phyloP scores from a whole-genome alignment of 2,888 invertebrate genomes.

The Drosophila robusta region DNA sequence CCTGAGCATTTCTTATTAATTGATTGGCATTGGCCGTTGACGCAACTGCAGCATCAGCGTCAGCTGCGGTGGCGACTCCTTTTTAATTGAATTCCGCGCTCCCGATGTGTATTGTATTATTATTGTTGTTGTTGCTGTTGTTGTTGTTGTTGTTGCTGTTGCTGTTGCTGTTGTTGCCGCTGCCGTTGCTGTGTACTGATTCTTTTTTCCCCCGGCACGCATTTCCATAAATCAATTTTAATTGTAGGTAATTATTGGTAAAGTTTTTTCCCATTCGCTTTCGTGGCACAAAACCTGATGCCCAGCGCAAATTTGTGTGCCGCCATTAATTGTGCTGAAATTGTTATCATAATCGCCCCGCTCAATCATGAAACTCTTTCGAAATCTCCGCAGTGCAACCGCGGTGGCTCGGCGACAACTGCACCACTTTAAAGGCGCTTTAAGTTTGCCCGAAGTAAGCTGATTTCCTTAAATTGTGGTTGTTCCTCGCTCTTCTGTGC shows the following conservation, averaged over 20 bases:
- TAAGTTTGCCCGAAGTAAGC: not conserved
- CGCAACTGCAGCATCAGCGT: conserved; percentile 22
- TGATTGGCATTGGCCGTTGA: conserved; percentile 58
- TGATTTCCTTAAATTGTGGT: too few species aligned
- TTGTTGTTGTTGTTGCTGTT: conserved; percentile 13
- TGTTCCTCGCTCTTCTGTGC: too few species aligned
- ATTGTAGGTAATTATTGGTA: conserved; percentile 81
- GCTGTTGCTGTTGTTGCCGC: not conserved
- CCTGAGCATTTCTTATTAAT: conserved; percentile 65
- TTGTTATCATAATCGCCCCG: conserved; percentile 65
- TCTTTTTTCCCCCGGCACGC: conserved; percentile 27
- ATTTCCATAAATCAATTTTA: conserved; percentile 82
- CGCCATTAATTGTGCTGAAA: conserved; percentile 70
- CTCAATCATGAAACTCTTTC: conserved; percentile 33
- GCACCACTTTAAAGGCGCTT: not conserved
- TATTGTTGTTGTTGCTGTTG: not conserved
- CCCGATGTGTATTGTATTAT: not conserved
- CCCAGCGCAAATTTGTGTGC: conserved; percentile 46
- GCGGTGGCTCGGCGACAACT: not conserved
- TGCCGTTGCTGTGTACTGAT: not conserved
- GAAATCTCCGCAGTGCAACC: not conserved
- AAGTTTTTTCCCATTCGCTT: conserved; percentile 37
- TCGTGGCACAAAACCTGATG: conserved; percentile 1
- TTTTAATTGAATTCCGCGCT: conserved; percentile 72
- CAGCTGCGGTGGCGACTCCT: conserved; percentile 41